Evolutionary conservation across 2,113 vertebrate genomes (phyloP).

Genomic region (Oncorhynchus tshawytscha): DNA sequence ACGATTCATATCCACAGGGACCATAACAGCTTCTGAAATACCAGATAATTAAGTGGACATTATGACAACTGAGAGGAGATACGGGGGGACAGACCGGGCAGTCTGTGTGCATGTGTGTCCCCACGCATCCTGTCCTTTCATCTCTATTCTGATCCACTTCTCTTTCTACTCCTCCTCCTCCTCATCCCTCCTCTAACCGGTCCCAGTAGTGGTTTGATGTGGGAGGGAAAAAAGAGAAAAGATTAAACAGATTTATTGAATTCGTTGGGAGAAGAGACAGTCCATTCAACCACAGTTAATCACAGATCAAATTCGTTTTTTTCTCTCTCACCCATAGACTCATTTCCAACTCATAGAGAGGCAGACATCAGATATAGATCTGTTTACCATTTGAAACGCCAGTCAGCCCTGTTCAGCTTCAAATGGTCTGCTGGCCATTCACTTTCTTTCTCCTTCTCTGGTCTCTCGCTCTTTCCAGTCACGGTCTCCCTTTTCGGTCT

Average conservation of each 20-base stretch:
- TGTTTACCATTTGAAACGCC: constrained; percentile 46
- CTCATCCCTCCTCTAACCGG: not conserved
- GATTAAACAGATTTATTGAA: not conserved
- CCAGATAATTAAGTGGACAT: not conserved
- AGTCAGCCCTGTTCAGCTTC: constrained; percentile 10
- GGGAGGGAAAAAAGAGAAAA: not conserved
- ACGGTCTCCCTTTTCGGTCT: not conserved
- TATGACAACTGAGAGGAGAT: not conserved
- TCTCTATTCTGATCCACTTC: not conserved
- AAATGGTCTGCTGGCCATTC: constrained; percentile 11
- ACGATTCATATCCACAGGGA: not conserved
- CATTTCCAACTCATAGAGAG: constrained; percentile 44
- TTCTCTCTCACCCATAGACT: not conserved
- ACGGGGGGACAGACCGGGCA: not conserved
- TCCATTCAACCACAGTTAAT: constrained; percentile 10
- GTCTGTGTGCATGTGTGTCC: not conserved
- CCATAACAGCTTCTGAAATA: not conserved
- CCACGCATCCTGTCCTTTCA: not conserved
- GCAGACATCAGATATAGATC: constrained; percentile 5
- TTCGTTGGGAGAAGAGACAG: not conserved
- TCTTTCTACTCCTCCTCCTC: too few relatives aligned
- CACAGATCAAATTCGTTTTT: constrained; percentile 8
- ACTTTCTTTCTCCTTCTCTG: not conserved
- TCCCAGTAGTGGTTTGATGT: constrained; percentile 31
- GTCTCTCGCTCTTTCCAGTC: not conserved